Conservation (phyloP, 2,113 vertebrate species). For the Paraplagusia blochii region DNA sequence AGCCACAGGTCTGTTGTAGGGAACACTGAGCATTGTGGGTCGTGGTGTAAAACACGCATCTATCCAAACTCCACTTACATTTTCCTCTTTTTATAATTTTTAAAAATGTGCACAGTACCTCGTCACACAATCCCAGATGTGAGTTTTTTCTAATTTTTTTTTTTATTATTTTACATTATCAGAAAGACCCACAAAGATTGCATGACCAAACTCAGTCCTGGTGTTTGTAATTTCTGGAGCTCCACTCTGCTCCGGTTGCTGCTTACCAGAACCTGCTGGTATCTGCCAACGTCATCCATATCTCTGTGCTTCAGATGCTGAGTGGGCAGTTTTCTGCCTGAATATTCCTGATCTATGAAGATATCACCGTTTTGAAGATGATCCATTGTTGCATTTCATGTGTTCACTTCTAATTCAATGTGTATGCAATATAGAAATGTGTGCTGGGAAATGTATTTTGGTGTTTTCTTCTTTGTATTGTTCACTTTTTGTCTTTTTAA, state of each 20-base stretch:
- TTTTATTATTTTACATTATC: too few relatives aligned
- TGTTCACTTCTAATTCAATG: constrained; percentile 57
- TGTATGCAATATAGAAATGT: constrained; percentile 71
- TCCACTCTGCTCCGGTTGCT: constrained; percentile 40
- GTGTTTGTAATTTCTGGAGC: constrained; percentile 33
- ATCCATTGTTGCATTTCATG: constrained; percentile 42
- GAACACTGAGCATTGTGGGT: constrained; percentile 31
- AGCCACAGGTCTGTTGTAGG: constrained; percentile 29
- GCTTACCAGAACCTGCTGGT: constrained; percentile 51
- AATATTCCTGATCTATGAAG: constrained; percentile 36
- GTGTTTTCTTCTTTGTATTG: constrained; percentile 51
- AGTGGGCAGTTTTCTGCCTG: constrained; percentile 37
- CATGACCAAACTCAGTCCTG: constrained; percentile 63
- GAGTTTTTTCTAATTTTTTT: constrained; percentile 21
- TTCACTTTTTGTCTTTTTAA: constrained; percentile 60
- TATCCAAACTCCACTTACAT: constrained; percentile 32
- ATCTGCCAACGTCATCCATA: constrained; percentile 27
- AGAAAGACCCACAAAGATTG: constrained; percentile 17
- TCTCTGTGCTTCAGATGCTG: constrained; percentile 28
- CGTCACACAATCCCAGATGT: constrained; percentile 39
- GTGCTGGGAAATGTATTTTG: constrained; percentile 59
- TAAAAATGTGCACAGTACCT: constrained; percentile 57
- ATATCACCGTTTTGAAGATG: constrained; percentile 22
- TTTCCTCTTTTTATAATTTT: constrained; percentile 20
- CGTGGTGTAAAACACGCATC: constrained; percentile 22